Base-by-base conservation (phyloP, 2,113 vertebrate genomes). In the Oryzias woworae region DNA sequence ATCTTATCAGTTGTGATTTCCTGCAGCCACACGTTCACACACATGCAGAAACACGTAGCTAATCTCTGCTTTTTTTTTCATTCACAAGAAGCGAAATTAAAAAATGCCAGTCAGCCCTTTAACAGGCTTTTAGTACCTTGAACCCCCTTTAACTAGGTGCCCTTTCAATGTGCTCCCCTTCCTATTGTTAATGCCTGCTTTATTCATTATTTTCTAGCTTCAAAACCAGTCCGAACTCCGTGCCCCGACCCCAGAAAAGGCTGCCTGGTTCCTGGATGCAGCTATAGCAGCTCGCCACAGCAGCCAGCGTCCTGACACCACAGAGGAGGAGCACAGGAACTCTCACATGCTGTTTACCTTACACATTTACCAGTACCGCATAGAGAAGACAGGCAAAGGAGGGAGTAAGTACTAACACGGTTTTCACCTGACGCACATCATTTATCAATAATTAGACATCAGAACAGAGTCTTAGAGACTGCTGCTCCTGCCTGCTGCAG, bases 341-440 rank as follows among this genome's bases (percentile, higher is more conserved):
- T 98, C 97, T 0, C 97, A 98, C 91, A 98, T 98, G 97, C 94
- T 99, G 75, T 99, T 99, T 87, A 99, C 97, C 0, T 88, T 99
- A 73, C 96, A 99, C 88, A 94, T 99, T 85, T 98, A 99, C 86
- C 96, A 98, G 91, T 98, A 98, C 85, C 94, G 97, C 54, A 98
- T 98, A 96, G 97, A 99, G 82, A 99, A 98, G 87, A 95, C 92
- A 0, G 92, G 96, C 41, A 98, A 98, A 77, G 97, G 95, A 0
- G 96, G 96, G 84, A 98, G 97, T 98, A 90, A 96, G 97, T 92
- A 10, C 0, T 64, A 49, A 55, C 43, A 36, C 42, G 57, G 14
- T 48, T 52, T 36, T 42, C 24, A 74, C 23, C 41, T 20, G 5
- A 47, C n/a, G 28, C 12, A 20, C 18, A 12, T 43, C 43, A 6